Evolutionary conservation across 1,140 invertebrate genomes (phyloP), one percentile per base, ranked within the genome.

Genomic region (Procambarus virginalis): DNA sequence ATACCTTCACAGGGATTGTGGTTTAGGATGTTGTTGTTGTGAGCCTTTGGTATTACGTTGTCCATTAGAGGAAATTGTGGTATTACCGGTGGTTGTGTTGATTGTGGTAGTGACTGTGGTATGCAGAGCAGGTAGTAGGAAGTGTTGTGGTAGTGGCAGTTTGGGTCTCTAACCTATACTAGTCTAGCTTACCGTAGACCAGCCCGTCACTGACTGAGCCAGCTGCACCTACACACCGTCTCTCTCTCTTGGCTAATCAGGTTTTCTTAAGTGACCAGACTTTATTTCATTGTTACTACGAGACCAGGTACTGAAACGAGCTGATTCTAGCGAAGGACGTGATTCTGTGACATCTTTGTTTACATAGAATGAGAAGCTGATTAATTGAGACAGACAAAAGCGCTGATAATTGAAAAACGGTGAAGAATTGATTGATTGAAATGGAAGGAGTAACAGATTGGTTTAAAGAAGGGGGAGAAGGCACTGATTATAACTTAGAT

Each of bases 101-200:
- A 17, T 64, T 17, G 1, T 12, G 0, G 60, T 64, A 17, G 60
- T 64, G 17, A 17, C 20, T 17, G 60, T 17, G 20, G 60, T 64
- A 64, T 1, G 1, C 34, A 34, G n/a, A 34, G 34, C 34, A 34
- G 34, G 12, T 58, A 58, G 55, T 58, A 58, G 12, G 6, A 58
- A 58, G 12, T 10, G 64, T 68, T 4, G 64, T 68, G 64, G 10
- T 68, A 17, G 64, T 68, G 64, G 10, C 5, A 17, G 76, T 20
- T 3, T 6, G 10, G 77, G 77, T 14, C 14, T 78, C 77, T 78
- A 78, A 78, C 77, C 77, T 78, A 78, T 46, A 78, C 77, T 78
- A 78, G 77, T 78, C 77, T 78, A 49, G 5, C 17, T 46, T 78
- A 78, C 77, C 20, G 77, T 78, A 78, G 77, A 78, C 77, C 46